These are phyloP conservation scores for Mythimna vitellina DNA, from an alignment of 2,888 invertebrate species.

Conservation along the genomic window DNA sequence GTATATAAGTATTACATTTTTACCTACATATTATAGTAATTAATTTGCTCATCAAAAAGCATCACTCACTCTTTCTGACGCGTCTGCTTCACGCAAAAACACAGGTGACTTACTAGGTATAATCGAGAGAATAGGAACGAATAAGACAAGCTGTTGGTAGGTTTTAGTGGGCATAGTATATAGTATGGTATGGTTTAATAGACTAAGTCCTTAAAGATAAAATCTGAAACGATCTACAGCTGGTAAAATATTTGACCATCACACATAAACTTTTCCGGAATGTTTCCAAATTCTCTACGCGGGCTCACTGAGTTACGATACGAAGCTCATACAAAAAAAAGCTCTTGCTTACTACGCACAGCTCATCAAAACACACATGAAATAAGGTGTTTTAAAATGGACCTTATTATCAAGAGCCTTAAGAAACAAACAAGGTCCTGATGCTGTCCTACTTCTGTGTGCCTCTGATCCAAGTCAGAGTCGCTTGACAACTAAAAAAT, in stretches of 20 bases:
- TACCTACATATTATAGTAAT: too few relatives aligned
- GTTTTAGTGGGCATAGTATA: too few relatives aligned
- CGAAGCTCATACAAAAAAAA: slow-evolving; percentile 38
- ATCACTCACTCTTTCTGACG: too few relatives aligned
- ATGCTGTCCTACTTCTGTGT: slow-evolving; percentile 69
- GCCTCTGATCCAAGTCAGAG: slow-evolving; percentile 66
- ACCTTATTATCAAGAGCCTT: slow-evolving; percentile 42
- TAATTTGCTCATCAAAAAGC: too few relatives aligned
- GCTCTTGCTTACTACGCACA: slow-evolving; percentile 40
- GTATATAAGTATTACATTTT: too few relatives aligned
- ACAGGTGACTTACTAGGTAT: too few relatives aligned
- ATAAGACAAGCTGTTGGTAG: too few relatives aligned
- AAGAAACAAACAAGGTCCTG: slow-evolving; percentile 74
- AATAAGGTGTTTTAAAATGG: slow-evolving; percentile 43
- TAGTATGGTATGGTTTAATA: too few relatives aligned
- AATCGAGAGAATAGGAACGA: too few relatives aligned
- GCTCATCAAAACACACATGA: slow-evolving; percentile 37
- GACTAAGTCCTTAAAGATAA: background rate
- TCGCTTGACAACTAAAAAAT: slow-evolving; percentile 81
- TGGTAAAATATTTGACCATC: slow-evolving; percentile 46
- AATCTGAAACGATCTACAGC: slow-evolving; percentile 24
- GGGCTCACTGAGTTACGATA: slow-evolving; percentile 43
- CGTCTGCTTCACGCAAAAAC: too few relatives aligned
- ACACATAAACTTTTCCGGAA: slow-evolving; percentile 38
- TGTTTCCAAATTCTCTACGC: slow-evolving; percentile 45